Percentiles rank a stretch among this genome's conserved stretches.
These are phyloP conservation scores for Epinotia bilunana DNA, from an alignment of 2,888 invertebrate species.

Conservation along the genomic window DNA sequence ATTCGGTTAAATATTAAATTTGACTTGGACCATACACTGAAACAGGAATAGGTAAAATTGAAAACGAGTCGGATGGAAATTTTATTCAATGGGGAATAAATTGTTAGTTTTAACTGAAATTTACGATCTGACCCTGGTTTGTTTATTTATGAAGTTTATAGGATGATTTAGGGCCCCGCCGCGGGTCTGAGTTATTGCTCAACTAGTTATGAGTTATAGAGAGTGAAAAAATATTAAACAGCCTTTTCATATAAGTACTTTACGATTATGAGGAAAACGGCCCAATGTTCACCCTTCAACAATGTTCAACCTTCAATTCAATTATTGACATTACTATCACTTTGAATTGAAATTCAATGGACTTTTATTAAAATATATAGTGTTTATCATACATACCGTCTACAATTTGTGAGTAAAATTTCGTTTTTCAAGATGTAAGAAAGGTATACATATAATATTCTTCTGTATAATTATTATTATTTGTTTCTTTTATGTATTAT, in stretches of 20 bases:
- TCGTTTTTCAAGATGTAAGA: too few species aligned
- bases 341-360: too few species aligned
- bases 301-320: too few species aligned
- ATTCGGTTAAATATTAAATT: not conserved
- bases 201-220: conserved; percentile 27
- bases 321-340: too few species aligned
- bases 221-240: conserved; percentile 21
- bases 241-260: not conserved
- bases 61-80: conserved; percentile 44
- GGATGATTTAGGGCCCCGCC: conserved; percentile 52
- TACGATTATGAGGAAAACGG: too few species aligned
- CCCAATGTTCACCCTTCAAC: too few species aligned
- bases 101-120: conserved; percentile 54
- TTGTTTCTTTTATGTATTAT: too few species aligned
- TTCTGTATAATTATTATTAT: too few species aligned
- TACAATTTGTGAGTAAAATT: too few species aligned
- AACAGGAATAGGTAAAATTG: conserved; percentile 45
- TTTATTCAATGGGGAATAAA: conserved; percentile 49
- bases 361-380: too few species aligned
- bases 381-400: too few species aligned
- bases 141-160: conserved; percentile 57
- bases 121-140: conserved; percentile 52
- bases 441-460: too few species aligned
- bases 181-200: conserved; percentile 47
- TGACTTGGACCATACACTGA: conserved; percentile 27